Evolutionary conservation across 2,888 invertebrate genomes (phyloP), one percentile per base, ranked within the genome.

Genomic region (Campaea margaritaria): DNA sequence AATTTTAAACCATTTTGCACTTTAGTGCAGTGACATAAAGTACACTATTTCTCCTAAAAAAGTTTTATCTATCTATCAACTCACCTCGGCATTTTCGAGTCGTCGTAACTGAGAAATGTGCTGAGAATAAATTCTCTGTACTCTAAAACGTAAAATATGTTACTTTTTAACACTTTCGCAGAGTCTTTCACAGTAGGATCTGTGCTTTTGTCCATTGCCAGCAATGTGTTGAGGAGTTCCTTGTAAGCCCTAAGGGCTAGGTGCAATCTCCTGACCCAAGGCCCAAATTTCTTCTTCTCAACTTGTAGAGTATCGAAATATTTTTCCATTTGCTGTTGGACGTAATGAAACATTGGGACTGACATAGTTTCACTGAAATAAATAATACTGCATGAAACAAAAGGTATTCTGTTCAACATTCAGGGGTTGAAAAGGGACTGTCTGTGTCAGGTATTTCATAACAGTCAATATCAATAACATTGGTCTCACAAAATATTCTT

Each of bases 131-230:
- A 95, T 87, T 99, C 99, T 66, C 99, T 94, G 85, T 99, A 99
- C 87, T 99, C 99, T 73, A 97, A 93, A 45, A 98, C 96, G 88
- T 99, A 99, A 88, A 99, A 97, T 68, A 98, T 95, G 85, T 97
- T 97, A 85, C 96, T 96, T 87, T 98, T 96, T 69, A 99, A 95
- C 74, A 97, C 96, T 89, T 95, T 96, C 41, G 97, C 95, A 13
- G 97, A 96, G 54, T 96, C 96, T 68, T 94, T 93, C 0, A 98
- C 95, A 21, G 94, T 93, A 38, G 89, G 86, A 79, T 97, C 96
- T 1, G 88, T 81, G 61, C 95, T 95, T 79, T 93, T 95, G 83
- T 97, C 97, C 96, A 99, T 97, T 12, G 94, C 95, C 65, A 94
- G 89, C 66, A 99, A 89, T 60, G 97, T 98, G 74, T 96, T 92